Base-by-base conservation (phyloP, 2,797 vertebrate species). In the Bovichtus diacanthus region DNA sequence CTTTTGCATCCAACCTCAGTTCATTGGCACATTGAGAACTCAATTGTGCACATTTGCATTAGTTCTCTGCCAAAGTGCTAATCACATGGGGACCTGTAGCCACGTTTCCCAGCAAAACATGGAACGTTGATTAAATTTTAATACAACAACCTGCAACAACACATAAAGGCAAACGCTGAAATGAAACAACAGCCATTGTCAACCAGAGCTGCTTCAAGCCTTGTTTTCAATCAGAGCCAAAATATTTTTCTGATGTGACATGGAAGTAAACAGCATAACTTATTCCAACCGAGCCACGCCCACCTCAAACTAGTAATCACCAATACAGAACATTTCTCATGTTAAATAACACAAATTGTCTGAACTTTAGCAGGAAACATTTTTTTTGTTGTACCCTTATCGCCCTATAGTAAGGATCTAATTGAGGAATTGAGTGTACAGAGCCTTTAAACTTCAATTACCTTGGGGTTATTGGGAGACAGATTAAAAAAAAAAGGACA, bases 41-140 rank as follows among this genome's bases (percentile, higher is more conserved):
- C 12, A 43, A 18, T 68, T 81, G 81, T 72, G 41, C 60, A 74
- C 71, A 85, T 85, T 88, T 84, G 68, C 71, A 82, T 87, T 55
- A 66, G 2, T 72, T 65, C 44, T 27, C 78, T 78, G 72, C 83
- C 78, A 88, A 78, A 77, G 19, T 55, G 43, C 54, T 77, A 72
- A 80, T 85, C 77, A 41, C 56, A 55, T 36, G 41, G 59, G 70
- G 58, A 68, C 72, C 73, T 64, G 46, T 59, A 58, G 36, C 60
- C 54, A 60, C 70, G 49, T 18, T 67, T 74, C 49, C 27, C 15
- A 25, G 60, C 34, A 67, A 41, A 60, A 49, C 47, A 51, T 3
- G 27, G 9, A 63, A 61, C 8, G 6, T 50, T 71, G 44, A 84
- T 87, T 65, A 66, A 34, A 87, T 71, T 49, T 81, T 68, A 80